A percentile compares a stretch with the other conserved stretches of the same genome.
phyloP scores from a whole-genome alignment of 2,888 invertebrate species.

The Oligia strigilis region DNA sequence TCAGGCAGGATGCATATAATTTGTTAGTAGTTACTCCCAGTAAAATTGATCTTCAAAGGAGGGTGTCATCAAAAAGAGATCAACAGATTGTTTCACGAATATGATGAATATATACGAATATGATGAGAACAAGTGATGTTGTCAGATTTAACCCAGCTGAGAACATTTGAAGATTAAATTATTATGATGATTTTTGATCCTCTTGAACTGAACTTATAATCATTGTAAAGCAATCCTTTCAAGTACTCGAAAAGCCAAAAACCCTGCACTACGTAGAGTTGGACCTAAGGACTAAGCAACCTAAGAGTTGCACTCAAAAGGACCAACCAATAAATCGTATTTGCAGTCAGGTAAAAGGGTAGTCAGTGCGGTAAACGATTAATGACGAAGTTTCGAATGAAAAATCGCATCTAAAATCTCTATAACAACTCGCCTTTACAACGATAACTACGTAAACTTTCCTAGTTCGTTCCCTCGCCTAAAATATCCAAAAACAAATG shows the following conservation, averaged over 20 bases:
- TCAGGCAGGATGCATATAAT: background rate
- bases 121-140: no score
- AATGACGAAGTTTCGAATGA: slow-evolving; percentile 2
- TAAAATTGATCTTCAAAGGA: no score
- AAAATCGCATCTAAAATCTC: slow-evolving; percentile 7
- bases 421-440: slow-evolving; percentile 23
- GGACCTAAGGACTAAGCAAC: background rate
- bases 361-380: background rate
- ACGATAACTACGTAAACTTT: slow-evolving; percentile 50
- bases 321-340: background rate
- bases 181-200: no score
- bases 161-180: no score
- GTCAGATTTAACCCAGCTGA: no score
- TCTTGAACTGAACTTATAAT: no score
- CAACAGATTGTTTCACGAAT: no score
- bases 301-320: background rate
- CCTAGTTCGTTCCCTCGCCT: slow-evolving; percentile 55
- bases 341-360: background rate
- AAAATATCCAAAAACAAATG: slow-evolving; percentile 74
- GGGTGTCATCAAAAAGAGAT: no score
- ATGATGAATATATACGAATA: no score
- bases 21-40: no score
- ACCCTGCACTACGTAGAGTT: background rate
- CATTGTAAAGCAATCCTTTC: no score
- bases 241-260: background rate